phyloP scores from a whole-genome alignment of 2,113 vertebrate species.

The Gavia stellata region DNA sequence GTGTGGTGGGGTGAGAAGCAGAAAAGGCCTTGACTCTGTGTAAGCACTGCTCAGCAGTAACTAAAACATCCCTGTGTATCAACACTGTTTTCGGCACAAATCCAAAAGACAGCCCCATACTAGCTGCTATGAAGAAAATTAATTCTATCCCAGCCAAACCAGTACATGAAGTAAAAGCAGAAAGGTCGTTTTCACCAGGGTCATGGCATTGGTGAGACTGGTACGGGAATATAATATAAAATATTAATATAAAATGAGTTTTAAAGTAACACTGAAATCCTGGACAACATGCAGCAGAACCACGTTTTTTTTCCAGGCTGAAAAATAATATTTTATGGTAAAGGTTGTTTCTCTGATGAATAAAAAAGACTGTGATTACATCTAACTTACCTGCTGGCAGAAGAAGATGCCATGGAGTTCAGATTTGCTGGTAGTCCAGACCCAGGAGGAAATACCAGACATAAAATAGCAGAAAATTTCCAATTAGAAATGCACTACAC shows the following conservation, averaged over 20 bases:
- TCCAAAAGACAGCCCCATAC: too few relatives aligned
- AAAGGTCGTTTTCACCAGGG: not conserved
- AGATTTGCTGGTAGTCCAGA: not conserved
- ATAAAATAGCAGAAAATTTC: slow-evolving; percentile 22
- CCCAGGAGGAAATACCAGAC: not conserved
- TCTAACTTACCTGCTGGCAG: not conserved
- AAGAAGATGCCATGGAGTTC: not conserved
- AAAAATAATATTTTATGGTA: not conserved
- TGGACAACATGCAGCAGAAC: not conserved
- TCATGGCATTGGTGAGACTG: not conserved
- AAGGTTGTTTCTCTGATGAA: not conserved
- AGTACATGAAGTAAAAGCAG: not conserved
- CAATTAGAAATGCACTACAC: slow-evolving; percentile 37
- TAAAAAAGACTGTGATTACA: fast-evolving
- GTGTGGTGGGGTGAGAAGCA: too few relatives aligned
- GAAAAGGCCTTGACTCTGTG: too few relatives aligned
- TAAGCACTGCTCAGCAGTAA: too few relatives aligned
- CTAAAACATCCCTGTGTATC: too few relatives aligned
- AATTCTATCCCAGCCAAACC: too few relatives aligned
- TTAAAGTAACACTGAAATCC: not conserved
- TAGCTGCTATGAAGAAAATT: too few relatives aligned
- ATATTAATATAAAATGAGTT: not conserved
- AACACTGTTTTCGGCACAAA: too few relatives aligned
- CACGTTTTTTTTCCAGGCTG: not conserved
- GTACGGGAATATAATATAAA: not conserved